Evolutionary conservation across 1,140 invertebrate species (phyloP).

Genomic region (Chrysoperla carnea): DNA sequence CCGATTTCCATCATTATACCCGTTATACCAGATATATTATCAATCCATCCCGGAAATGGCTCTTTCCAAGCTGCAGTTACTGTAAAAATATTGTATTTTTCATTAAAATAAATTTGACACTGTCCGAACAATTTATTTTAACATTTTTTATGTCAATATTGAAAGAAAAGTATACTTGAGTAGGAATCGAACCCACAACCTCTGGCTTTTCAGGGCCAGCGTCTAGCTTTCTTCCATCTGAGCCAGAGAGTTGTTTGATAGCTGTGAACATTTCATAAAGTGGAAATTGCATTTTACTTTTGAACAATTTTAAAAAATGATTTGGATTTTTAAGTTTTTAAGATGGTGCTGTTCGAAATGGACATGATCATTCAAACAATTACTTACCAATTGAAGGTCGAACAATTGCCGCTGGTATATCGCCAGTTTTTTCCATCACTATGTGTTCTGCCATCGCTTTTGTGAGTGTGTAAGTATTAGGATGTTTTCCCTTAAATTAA

Average conservation of each 20-base stretch:
- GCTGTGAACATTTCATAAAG: too few relatives aligned
- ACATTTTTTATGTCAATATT: neutral
- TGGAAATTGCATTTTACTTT: too few relatives aligned
- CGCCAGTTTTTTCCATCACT: conserved; percentile 34
- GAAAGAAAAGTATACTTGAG: neutral
- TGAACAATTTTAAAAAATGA: too few relatives aligned
- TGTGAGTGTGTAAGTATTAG: conserved; percentile 78
- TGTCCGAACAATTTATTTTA: neutral
- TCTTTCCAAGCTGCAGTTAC: conserved; percentile 58
- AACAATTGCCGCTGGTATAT: conserved; percentile 73
- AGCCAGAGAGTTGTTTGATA: too few relatives aligned
- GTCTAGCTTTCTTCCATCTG: too few relatives aligned
- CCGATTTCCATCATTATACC: conserved; percentile 69
- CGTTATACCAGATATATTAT: conserved; percentile 77
- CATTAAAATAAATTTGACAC: conserved; percentile 30
- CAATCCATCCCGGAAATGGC: conserved; percentile 82
- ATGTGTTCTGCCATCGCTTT: conserved; percentile 72
- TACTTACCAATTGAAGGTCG: conserved; percentile 72
- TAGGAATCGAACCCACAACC: too few relatives aligned
- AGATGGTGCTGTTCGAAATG: too few relatives aligned
- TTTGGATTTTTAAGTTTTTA: too few relatives aligned
- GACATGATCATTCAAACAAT: too few relatives aligned
- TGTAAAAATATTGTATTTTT: conserved; percentile 21
- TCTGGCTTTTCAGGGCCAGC: neutral
- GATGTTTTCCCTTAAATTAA: conserved; percentile 47